Base-by-base conservation (phyloP, 1,140 invertebrate species). In the Acromyrmex charruanus region DNA sequence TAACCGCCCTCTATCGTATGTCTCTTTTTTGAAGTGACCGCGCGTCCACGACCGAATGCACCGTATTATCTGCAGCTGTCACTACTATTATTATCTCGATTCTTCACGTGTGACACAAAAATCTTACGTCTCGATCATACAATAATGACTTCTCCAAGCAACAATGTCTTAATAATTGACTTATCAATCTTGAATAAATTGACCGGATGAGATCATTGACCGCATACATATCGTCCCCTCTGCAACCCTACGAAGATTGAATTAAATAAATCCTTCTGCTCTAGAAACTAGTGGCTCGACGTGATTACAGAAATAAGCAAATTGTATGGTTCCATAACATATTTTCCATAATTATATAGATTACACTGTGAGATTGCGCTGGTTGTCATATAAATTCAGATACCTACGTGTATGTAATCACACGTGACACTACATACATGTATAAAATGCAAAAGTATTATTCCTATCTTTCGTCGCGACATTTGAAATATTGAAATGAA, bases 41-140 rank as follows among this genome's bases (percentile, higher is more conserved):
- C 35, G 25, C 68, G 0, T 39, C 80, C n/a, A 49, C 51, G 55
- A 74, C 35, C 80, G 80, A 85, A 18, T 49, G 55, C 69, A 63
- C 71, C 69, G 80, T 75, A 75, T 61, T 74, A 63, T 74, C 25
- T 21, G 44, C 80, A 74, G 69, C 69, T 82, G 80, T 39, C 35
- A 21, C 0, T 49, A 18, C 68, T 63, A 75, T 74, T 75, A 84
- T 84, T 74, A 74, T 51, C 80, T 21, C 55, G 69, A 74, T 74
- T 74, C 69, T 59, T 59, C 65, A 16, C 79, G 66, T 65, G 71
- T 61, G 69, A 82, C 68, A 61, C 18, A 71, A 18, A 71, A 66
- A 81, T 55, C 25, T 68, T 39, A 49, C 28, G n/a, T 58, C 53
- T 28, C 51, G 66, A 72, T 82, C 39, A 68, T 39, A 58, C 69